Conservation (phyloP, 2,888 invertebrate genomes). For the Dichetophora obliterata region DNA sequence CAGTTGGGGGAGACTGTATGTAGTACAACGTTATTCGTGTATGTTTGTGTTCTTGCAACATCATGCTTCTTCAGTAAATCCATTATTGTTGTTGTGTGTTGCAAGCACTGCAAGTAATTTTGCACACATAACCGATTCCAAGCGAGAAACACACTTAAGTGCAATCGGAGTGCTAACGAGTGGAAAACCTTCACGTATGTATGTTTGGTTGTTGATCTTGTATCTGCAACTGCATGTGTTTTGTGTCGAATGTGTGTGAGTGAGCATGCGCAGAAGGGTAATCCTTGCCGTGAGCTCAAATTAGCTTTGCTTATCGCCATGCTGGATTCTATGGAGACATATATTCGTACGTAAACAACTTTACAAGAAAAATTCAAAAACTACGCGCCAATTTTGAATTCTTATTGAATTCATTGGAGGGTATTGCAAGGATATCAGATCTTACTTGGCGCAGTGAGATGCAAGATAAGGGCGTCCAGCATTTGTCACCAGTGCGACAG, state of each 20-base stretch:
- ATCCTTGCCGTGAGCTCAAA: background rate
- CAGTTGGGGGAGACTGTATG: background rate
- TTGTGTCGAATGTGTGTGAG: constrained; percentile 1
- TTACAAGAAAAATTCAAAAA: too few relatives aligned
- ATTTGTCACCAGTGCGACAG: background rate
- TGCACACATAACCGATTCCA: background rate
- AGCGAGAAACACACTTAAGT: background rate
- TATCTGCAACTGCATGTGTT: background rate
- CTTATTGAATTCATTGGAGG: constrained; percentile 3
- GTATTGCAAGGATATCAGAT: too few relatives aligned
- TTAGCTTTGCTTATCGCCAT: constrained; percentile 32
- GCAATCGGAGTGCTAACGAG: too few relatives aligned
- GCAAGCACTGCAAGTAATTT: background rate
- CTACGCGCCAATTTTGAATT: background rate
- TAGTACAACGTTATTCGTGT: background rate
- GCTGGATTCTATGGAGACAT: background rate
- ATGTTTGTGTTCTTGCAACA: background rate
- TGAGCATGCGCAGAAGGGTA: background rate
- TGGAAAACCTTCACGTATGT: too few relatives aligned
- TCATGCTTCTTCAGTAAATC: background rate
- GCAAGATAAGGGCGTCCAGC: too few relatives aligned
- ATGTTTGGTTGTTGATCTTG: background rate
- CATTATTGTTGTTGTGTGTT: background rate
- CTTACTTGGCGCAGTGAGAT: too few relatives aligned
- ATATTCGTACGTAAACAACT: too few relatives aligned